Evolutionary conservation across 2,113 vertebrate species (phyloP).

Genomic region (Hiodon alosoides): DNA sequence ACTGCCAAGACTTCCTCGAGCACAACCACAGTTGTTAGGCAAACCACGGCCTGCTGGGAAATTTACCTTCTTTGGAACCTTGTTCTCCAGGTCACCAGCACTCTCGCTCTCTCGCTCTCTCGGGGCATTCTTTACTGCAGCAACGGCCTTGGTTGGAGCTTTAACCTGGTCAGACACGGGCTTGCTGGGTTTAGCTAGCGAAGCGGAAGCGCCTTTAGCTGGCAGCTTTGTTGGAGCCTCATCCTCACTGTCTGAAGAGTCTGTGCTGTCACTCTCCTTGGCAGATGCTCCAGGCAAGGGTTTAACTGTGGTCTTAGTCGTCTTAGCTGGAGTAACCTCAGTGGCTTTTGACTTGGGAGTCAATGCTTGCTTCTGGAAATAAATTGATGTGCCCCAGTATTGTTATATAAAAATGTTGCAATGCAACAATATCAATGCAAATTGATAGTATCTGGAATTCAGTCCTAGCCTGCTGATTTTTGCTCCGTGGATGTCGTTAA

Average conservation of each 20-base stretch:
- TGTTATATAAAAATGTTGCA: too few species aligned
- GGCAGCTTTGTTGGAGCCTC: not conserved
- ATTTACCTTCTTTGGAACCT: not conserved
- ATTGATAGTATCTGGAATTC: too few species aligned
- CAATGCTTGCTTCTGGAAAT: too few species aligned
- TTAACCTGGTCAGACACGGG: not conserved
- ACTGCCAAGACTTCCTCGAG: too few species aligned
- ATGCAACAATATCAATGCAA: too few species aligned
- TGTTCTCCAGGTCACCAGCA: not conserved
- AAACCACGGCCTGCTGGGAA: too few species aligned
- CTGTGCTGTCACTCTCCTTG: not conserved
- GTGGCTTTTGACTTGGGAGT: not conserved
- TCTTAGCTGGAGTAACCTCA: not conserved
- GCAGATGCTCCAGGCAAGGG: not conserved
- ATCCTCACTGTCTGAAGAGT: conserved; percentile 8
- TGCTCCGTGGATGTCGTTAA: too few species aligned
- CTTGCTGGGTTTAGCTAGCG: not conserved
- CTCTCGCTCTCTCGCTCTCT: not conserved
- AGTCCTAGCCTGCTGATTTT: too few species aligned
- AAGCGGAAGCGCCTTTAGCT: not conserved
- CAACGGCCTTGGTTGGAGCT: not conserved
- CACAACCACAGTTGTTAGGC: too few species aligned
- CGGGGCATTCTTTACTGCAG: not conserved
- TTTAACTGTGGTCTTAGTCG: not conserved
- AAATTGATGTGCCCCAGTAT: too few species aligned